Evolutionary conservation across 2,888 invertebrate species (phyloP), one percentile per base, ranked within the genome.

Genomic region (Eueremaeus valkanovi): DNA sequence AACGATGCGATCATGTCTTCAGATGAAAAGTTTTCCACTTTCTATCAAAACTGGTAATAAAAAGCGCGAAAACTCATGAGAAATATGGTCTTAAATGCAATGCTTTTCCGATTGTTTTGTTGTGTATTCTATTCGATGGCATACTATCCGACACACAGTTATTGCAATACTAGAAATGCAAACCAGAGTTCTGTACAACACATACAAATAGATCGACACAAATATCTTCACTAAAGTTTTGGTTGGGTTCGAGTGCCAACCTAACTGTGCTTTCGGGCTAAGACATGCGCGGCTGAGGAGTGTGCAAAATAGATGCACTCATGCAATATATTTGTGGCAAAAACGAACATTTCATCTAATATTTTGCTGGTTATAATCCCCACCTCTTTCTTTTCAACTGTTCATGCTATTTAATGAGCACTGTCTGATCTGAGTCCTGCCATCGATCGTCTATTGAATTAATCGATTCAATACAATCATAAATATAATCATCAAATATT

Each of bases 141-240:
- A 61, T 61, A 31, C 61, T 21, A 61, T 31, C 24, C 6, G 8
- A 21, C 61, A 33, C 31, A 31, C 1, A 51, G 21, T 51, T 29
- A 61, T 31, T 31, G 33, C 51, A 21, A n/a, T 11, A 11, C 8
- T 18, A 6, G n/a, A 51, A 51, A 51, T 51, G 21, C 61, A 21
- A 31, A 51, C 51, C 33, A 61, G 61, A 61, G 61, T 61, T 61
- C 13, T 16, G 31, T n/a, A n/a, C 18, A 61, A 18, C 6, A 61
- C 61, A 61, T 33, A 61, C 61, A 61, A 31, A 61, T 29, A 61
- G 24, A 51, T 51, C 51, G 51, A 61, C 31, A 61, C 61, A 61
- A 29, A 61, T 61, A 61, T 61, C 61, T 61, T 31, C 61, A 61
- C 61, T 61, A 29, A n/a, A 61, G 16, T 61, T 61, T 58, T 58